Base-by-base conservation (phyloP, 2,797 vertebrate species). In the Enteromius viviparus region DNA sequence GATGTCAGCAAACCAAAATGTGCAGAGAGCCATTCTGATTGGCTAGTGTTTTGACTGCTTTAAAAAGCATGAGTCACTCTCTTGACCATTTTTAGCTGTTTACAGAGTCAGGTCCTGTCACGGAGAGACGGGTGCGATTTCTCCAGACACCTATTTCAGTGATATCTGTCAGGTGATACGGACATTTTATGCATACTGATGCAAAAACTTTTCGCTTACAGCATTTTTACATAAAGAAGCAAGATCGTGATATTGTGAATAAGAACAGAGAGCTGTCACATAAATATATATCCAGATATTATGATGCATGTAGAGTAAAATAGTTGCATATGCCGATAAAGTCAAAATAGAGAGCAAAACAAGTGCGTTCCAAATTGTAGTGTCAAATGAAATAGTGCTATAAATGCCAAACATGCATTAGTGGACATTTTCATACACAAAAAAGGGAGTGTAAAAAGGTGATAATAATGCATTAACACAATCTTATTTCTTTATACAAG, bases 41-140 rank as follows among this genome's bases (percentile, higher is more conserved):
- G 42, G 69, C 69, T 71, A 19, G 23, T 66, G 64, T 66, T 40
- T 66, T 71, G 45, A 29, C 69, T 71, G 45, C 42, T 71, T 32
- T 49, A 49, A 71, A 71, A 71, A 71, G 69, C 42, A 45, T 47
- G 69, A 71, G 23, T 49, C 26, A 21, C 26, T 53, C 47, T 53
- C 70, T 51, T 15, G n/a, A 26, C 12, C 12, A n/a, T 23, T 23
- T 70, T 68, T 2, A 14, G 47, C 47, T 74, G 47, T 74, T 74
- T 53, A 74, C 71, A 53, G 47, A 53, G 19, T 53, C 9, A 14
- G 5, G 17, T 26, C 34, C 49, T 74, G 26, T 74, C 47, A 74
- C 19, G 2, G 60, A 32, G 14, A 32, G 45, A 47, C 42, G 8
- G n/a, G 12, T 12, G 29, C 14, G 47, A 74, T 55, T 74, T 74